Conservation (phyloP, 2,113 vertebrate genomes). For the Astatotilapia flaviijosephi region DNA sequence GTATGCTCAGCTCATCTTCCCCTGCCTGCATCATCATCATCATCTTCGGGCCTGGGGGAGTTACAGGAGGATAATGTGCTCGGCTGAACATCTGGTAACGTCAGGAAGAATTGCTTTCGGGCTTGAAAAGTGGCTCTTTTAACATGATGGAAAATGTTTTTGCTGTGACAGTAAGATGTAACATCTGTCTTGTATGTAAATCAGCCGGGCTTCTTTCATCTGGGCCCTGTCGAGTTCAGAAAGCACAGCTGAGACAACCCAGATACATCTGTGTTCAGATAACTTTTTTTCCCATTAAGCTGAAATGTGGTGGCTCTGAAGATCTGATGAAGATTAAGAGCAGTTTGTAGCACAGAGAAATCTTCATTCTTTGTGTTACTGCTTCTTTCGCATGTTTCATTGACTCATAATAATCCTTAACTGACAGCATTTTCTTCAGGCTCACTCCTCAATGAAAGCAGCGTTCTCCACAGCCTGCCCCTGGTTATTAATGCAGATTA, state of each 20-base stretch:
- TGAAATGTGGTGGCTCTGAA: neutral
- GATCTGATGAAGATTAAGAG: neutral
- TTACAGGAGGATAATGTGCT: neutral
- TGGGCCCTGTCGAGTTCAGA: neutral
- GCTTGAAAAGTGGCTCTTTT: conserved; percentile 22
- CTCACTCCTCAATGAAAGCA: neutral
- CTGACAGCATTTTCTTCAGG: neutral
- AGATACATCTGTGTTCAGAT: neutral
- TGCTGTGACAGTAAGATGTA: neutral
- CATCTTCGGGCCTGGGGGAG: neutral
- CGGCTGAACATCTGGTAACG: conserved; percentile 44
- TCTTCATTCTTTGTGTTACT: neutral
- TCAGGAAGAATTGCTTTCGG: conserved; percentile 22
- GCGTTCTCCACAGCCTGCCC: neutral
- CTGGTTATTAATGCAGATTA: conserved; percentile 25
- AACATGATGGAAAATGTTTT: conserved; percentile 34
- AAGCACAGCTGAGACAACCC: neutral
- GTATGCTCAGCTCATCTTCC: neutral
- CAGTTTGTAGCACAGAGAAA: neutral
- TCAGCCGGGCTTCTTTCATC: neutral
- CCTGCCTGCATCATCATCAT: neutral
- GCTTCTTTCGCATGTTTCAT: neutral
- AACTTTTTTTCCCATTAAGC: neutral
- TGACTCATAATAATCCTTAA: neutral
- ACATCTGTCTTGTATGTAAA: conserved; percentile 51